Base-by-base conservation (phyloP, 2,113 vertebrate genomes). In the Otis tarda region DNA sequence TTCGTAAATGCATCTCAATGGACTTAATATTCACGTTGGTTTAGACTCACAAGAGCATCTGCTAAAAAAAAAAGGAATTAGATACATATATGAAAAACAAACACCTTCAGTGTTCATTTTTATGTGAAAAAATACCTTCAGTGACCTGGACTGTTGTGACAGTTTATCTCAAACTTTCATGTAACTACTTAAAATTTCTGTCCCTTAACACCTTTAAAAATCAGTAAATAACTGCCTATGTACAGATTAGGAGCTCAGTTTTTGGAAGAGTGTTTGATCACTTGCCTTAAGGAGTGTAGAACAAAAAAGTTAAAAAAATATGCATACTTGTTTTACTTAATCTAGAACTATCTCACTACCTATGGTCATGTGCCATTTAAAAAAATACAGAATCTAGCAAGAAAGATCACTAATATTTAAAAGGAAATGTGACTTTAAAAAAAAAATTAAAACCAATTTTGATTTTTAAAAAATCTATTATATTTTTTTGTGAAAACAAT, bases 391-490 rank as follows among this genome's bases (percentile, higher is more conserved):
- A 71, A n/a, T 3, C 17, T 30, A 37, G n/a, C 70, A 35, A 65
- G 4, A 77, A 71, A 27, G 50, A 35, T 17, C 5, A 45, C 12
- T 30, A 45, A 14, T 33, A 11, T 53, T 65, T 41, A 25, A 55
- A 74, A 53, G 5, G 3, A 50, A 23, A 55, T 3, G 7, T 59
- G 2, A 39, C 4, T 33, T 16, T 13, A 17, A 53, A 30, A 24
- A 45, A 71, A 7, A 23, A 47, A 6, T 2, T 7, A 37, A 47
- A 70, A n/a, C 0, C 4, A 30, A 9, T 53, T 65, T 45, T 67
- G 8, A 43, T 43, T 43, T 43, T 43, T 43, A 43, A 43, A 43
- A 43, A 43, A 41, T 41, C 41, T 41, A 14, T 41, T 41, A 6
- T 43, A n/a, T 43, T 43, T 43, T 43, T 43, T 43, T 15, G 41